phyloP scores from a whole-genome alignment of 2,888 invertebrate genomes.

The Mesochorus sp. region DNA sequence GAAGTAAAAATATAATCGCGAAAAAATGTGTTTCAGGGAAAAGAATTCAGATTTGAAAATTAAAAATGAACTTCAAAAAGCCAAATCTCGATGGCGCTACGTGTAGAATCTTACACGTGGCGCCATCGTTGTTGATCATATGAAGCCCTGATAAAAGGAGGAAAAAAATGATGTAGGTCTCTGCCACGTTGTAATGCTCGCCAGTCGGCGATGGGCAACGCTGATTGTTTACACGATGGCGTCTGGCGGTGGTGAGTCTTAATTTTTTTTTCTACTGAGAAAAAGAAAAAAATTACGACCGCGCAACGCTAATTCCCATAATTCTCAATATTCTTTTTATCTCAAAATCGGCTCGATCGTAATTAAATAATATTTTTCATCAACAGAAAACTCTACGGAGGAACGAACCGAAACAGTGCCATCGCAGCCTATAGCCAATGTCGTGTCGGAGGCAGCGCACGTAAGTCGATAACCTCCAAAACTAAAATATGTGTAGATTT shows the following conservation, averaged over 20 bases:
- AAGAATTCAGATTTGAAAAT: too few relatives aligned
- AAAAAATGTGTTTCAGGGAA: too few relatives aligned
- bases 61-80: too few relatives aligned
- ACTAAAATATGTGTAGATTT: too few relatives aligned
- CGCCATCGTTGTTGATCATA: background rate
- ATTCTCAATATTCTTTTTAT: constrained; percentile 1
- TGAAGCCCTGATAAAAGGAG: background rate
- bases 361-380: constrained; percentile 1
- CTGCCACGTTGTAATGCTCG: constrained; percentile 30
- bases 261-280: constrained; percentile 64
- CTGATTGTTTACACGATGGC: constrained; percentile 78
- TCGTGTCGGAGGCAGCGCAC: constrained; percentile 77
- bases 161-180: background rate
- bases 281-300: constrained; percentile 47
- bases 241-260: constrained; percentile 77
- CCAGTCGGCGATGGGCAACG: constrained; percentile 60
- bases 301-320: background rate
- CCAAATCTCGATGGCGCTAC: background rate
- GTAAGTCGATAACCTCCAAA: constrained; percentile 75
- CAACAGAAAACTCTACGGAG: constrained; percentile 74
- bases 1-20: too few relatives aligned
- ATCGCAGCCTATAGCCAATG: constrained; percentile 75
- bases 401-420: constrained; percentile 75
- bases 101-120: background rate
- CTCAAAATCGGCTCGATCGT: constrained; percentile 2